Evolutionary conservation across 2,888 invertebrate genomes (phyloP).

Genomic region (Ectropis crepuscularia): DNA sequence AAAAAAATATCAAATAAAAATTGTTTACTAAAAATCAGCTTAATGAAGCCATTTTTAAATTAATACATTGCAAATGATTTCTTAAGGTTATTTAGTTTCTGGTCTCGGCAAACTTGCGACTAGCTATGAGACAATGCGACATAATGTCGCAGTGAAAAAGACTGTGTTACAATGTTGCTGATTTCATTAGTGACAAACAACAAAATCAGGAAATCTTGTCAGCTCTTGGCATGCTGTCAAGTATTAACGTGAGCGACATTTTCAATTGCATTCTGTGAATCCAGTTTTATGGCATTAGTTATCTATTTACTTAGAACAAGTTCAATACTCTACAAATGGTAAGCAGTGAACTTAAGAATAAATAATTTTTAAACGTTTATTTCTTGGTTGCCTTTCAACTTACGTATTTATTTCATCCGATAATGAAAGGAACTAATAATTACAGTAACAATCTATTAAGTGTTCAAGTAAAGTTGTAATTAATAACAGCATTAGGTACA

Average conservation of each 20-base stretch:
- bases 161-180: constrained; percentile 3
- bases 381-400: too few species aligned
- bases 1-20: constrained; percentile 36
- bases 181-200: constrained; percentile 8
- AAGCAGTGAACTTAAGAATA: too few species aligned
- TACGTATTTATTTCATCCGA: too few species aligned
- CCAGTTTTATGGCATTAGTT: too few species aligned
- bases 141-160: constrained; percentile 5
- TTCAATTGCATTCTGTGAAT: neutral
- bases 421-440: too few species aligned
- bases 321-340: too few species aligned
- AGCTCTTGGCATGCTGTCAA: constrained; percentile 19
- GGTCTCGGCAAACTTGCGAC: constrained; percentile 54
- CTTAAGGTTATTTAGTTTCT: constrained; percentile 53
- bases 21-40: constrained; percentile 42
- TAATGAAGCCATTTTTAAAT: constrained; percentile 71
- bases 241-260: constrained; percentile 3
- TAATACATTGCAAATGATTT: constrained; percentile 74
- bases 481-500: too few species aligned
- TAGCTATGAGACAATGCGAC: constrained; percentile 11
- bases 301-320: too few species aligned
- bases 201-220: constrained; percentile 11
- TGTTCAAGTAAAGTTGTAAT: too few species aligned
- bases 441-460: too few species aligned
- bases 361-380: too few species aligned